Evolutionary conservation across 2,888 invertebrate genomes (phyloP), one percentile per base, ranked within the genome.

Genomic region (Macaria notata): DNA sequence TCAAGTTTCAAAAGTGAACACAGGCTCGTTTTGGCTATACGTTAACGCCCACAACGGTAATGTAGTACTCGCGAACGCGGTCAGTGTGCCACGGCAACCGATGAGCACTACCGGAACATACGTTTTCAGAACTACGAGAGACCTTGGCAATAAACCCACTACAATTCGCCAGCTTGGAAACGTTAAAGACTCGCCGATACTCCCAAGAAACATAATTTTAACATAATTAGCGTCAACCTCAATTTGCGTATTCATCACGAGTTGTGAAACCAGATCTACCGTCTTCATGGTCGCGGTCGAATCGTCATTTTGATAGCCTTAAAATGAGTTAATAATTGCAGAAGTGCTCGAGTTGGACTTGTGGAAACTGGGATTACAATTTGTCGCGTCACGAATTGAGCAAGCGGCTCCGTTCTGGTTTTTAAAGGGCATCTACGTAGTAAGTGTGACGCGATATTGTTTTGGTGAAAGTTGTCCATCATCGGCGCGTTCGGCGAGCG

Each of bases 401-500:
- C 41, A 61, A 60, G 46, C 56, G 49, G 53, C 52, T 44, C 48
- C 38, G 54, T 41, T 52, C 56, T 69, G 31, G 54, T 51, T 59
- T 50, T 49, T 72, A 74, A 78, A 76, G 73, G 75, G 73, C 76
- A 73, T 68, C 68, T 58, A 62, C 63, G 54, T 49, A 51, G 45
- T 39, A 53, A 55, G 51, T 65, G 72, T 72, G 71, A 72, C 72
- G 70, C 65, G 72, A 73, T 76, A 73, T 69, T 72, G 75, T 81
- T 86, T 86, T 72, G 87, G 88, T 88, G 89, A 89, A 90, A 89
- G 88, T 89, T 83, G 81, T 77, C 76, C 83, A 86, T 86, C 86
- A 84, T 76, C 76, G 76, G 66, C 71, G 63, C 58, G 65, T 67
- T 66, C 64, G 55, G 57, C 64, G 55, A 64, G 67, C 56, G 73